Conservation (phyloP, 2,113 vertebrate genomes). For the Tragelaphus buxtoni region DNA sequence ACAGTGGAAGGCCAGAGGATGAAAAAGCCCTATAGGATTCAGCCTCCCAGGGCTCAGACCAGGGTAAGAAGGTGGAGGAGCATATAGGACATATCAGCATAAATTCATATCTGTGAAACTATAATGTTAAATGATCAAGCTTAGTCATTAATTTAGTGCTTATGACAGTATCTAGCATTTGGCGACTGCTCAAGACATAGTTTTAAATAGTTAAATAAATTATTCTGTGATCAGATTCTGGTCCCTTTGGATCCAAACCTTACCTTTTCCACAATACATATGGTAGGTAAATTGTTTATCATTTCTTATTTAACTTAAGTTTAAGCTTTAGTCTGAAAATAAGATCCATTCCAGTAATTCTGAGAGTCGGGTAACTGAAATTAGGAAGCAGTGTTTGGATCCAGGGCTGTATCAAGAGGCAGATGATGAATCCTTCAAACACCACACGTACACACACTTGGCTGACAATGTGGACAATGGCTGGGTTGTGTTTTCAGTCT, state of each 20-base stretch:
- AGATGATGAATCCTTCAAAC: conserved; percentile 16
- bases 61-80: neutral
- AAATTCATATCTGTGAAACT: neutral
- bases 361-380: neutral
- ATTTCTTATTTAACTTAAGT: neutral
- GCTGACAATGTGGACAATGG: conserved; percentile 38
- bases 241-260: neutral
- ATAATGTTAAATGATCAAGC: neutral
- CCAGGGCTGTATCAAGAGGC: conserved; percentile 11
- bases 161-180: neutral
- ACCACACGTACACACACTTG: neutral
- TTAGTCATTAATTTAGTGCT: neutral
- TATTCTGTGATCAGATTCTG: neutral
- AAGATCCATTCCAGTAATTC: neutral
- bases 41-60: neutral
- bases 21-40: neutral
- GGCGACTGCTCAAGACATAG: neutral
- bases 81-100: neutral
- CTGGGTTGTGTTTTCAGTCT: conserved; percentile 48
- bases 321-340: neutral
- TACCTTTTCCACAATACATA: neutral
- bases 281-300: neutral
- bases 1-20: neutral
- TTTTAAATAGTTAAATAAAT: neutral
- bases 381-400: neutral